These are phyloP conservation scores for Cryptoprocta ferox DNA, from an alignment of 2,797 vertebrate species.

Conservation along the genomic window DNA sequence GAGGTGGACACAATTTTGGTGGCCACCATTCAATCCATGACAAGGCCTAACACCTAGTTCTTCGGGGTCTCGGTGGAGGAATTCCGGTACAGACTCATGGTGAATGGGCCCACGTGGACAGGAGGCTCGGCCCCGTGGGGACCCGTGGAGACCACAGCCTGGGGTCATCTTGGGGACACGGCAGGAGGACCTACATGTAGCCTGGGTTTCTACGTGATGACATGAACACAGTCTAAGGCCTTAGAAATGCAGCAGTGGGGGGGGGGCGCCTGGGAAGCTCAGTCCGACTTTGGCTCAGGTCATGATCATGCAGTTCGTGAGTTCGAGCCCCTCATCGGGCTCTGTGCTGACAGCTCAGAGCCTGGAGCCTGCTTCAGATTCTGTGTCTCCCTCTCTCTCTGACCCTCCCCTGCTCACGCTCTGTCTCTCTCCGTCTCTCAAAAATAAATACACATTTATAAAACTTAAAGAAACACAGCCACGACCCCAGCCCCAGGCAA, in stretches of 20 bases:
- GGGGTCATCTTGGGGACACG: rapidly evolving
- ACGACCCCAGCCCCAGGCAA: rapidly evolving
- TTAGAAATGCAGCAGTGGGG: too few species aligned
- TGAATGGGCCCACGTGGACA: rapidly evolving
- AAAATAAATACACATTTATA: too few species aligned
- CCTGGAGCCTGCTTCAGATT: too few species aligned
- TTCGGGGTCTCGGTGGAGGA: background rate
- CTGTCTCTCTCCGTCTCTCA: too few species aligned
- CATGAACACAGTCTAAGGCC: rapidly evolving
- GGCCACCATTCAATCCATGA: rapidly evolving
- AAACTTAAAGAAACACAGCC: background rate
- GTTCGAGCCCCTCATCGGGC: rapidly evolving
- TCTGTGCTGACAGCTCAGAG: too few species aligned
- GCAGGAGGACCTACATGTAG: rapidly evolving
- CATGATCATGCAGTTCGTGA: too few species aligned
- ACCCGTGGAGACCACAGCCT: rapidly evolving
- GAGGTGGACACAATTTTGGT: rapidly evolving
- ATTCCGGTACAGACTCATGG: too few species aligned
- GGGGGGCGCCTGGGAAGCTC: too few species aligned
- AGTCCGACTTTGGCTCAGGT: too few species aligned
- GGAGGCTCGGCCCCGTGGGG: rapidly evolving
- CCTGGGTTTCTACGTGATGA: rapidly evolving
- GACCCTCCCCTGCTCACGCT: rapidly evolving
- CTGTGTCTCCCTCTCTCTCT: too few species aligned
- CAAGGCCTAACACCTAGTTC: rapidly evolving